Percentiles rank a stretch among this genome's conserved stretches.
phyloP scores from a whole-genome alignment of 2,888 invertebrate genomes.

The Yponomeuta cagnagella region DNA sequence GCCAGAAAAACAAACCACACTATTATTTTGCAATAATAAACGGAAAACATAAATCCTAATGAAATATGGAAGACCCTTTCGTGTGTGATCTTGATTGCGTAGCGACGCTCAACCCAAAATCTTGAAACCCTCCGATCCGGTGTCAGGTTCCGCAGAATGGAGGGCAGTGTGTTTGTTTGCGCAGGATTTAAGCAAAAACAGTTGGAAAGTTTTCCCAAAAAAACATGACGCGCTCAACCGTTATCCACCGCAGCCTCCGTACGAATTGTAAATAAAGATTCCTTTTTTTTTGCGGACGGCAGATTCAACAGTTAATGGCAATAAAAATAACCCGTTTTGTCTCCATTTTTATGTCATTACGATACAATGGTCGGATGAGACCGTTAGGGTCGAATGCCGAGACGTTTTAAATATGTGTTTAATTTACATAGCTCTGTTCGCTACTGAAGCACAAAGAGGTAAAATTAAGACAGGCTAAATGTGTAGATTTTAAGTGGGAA shows the following conservation, averaged over 20 bases:
- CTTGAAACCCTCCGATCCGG: background rate
- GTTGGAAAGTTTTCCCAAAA: slow-evolving; percentile 7
- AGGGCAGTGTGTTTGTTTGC: no score
- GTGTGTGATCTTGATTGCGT: no score
- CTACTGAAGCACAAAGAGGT: slow-evolving; percentile 5
- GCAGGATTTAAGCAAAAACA: slow-evolving; percentile 2
- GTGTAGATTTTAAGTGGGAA: background rate
- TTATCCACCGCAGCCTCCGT: slow-evolving; percentile 11
- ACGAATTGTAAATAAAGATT: slow-evolving; percentile 13
- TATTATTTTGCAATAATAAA: no score
- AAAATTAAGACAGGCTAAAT: background rate
- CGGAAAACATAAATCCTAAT: no score
- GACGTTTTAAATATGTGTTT: slow-evolving; percentile 2
- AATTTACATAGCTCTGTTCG: slow-evolving; percentile 17
- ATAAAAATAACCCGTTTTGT: slow-evolving; percentile 22
- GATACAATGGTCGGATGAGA: slow-evolving; percentile 30
- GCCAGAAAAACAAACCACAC: no score
- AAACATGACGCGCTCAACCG: slow-evolving; percentile 1
- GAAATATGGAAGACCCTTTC: no score
- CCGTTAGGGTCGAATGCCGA: slow-evolving; percentile 39
- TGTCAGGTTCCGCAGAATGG: background rate
- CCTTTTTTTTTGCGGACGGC: slow-evolving; percentile 17
- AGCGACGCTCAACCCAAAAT: background rate
- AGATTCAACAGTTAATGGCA: slow-evolving; percentile 23
- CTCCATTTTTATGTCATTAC: slow-evolving; percentile 33